These are phyloP conservation scores for Oikopleura dioica DNA, from an alignment of 23 tunicate genomes.

Conservation along the genomic window DNA sequence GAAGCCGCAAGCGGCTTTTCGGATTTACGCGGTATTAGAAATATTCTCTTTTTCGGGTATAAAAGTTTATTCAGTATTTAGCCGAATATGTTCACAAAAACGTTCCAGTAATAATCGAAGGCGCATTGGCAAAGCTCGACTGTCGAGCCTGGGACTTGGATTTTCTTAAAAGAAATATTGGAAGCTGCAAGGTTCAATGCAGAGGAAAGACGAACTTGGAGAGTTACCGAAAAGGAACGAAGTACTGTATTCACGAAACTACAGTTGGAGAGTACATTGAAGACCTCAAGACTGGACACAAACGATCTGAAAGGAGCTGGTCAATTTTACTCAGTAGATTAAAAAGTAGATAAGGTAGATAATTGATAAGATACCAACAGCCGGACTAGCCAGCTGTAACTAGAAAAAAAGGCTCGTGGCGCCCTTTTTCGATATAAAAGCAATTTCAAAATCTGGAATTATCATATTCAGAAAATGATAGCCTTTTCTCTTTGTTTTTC, in stretches of 20 bases:
- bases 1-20: no score
- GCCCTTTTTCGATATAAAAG: no score
- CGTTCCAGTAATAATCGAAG: conserved; percentile 36
- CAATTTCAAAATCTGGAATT: no score
- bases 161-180: conserved; percentile 27
- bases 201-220: conserved; percentile 43
- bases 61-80: no score
- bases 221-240: conserved; percentile 47
- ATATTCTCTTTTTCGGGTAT: no score
- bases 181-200: conserved; percentile 33
- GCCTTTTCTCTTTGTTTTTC: not conserved
- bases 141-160: conserved; percentile 44
- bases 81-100: conserved; percentile 17
- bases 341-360: no score
- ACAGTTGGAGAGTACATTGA: conserved; percentile 37
- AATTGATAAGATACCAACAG: no score
- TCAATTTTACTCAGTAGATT: no score
- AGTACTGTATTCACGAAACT: conserved; percentile 40
- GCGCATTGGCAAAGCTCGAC: conserved; percentile 21
- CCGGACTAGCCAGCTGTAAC: no score
- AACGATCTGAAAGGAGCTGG: conserved; percentile 15
- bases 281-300: conserved; percentile 24
- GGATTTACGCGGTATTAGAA: no score
- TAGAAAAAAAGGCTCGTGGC: no score
- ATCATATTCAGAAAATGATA: conserved; percentile 12